Conservation (phyloP, 2,888 invertebrate genomes). For the Dioctria linearis region DNA sequence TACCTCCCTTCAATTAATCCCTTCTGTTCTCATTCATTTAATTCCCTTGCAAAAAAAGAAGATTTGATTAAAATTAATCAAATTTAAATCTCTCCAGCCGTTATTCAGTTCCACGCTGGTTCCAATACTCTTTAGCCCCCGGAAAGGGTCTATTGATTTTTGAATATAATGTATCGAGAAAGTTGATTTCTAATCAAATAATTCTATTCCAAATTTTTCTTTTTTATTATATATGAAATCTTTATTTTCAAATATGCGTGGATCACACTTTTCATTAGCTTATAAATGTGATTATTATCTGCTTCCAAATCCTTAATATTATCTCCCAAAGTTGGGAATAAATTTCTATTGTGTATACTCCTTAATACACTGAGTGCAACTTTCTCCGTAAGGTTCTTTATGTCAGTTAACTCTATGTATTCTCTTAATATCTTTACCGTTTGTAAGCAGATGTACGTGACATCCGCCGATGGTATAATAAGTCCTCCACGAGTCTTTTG, state of each 20-base stretch:
- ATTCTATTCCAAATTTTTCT: not conserved
- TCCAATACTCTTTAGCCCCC: too few species aligned
- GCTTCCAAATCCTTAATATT: slow-evolving; percentile 9
- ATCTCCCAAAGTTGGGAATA: not conserved
- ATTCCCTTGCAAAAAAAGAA: too few species aligned
- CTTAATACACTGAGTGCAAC: not conserved
- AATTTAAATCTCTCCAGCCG: too few species aligned
- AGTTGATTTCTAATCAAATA: slow-evolving; percentile 2
- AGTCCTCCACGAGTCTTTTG: not conserved
- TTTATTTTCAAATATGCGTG: slow-evolving; percentile 6
- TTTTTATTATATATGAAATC: not conserved
- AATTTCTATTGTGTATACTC: not conserved
- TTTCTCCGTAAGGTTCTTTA: not conserved
- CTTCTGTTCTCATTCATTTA: too few species aligned
- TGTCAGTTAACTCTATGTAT: too few species aligned
- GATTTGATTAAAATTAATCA: too few species aligned
- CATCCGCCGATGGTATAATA: slow-evolving; percentile 9
- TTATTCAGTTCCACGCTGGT: too few species aligned
- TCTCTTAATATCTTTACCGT: not conserved
- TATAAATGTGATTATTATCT: slow-evolving; percentile 2
- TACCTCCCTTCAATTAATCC: too few species aligned
- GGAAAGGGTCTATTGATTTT: not conserved
- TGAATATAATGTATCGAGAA: slow-evolving; percentile 3
- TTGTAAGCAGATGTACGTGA: not conserved
- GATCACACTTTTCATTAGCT: not conserved